Conservation (phyloP, 2,797 vertebrate genomes). For the Anableps anableps region DNA sequence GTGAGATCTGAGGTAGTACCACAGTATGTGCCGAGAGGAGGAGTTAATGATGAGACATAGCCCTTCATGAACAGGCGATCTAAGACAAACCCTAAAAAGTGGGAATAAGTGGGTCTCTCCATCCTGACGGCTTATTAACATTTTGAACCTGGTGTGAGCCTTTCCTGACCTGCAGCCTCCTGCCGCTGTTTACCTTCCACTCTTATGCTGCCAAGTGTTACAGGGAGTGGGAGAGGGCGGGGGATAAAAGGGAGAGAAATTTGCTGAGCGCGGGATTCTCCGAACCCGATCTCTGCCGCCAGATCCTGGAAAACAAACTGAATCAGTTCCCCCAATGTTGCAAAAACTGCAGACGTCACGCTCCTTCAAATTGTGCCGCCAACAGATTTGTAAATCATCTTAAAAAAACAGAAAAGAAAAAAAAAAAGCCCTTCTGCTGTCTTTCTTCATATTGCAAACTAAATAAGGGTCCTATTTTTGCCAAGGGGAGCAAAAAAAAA, state of each 20-base stretch:
- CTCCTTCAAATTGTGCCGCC: conserved; percentile 32
- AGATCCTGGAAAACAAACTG: conserved; percentile 18
- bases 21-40: conserved; percentile 18
- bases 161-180: conserved; percentile 25
- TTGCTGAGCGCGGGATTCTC: conserved; percentile 19
- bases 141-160: conserved; percentile 10
- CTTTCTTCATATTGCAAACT: conserved; percentile 34
- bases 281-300: conserved; percentile 1
- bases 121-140: conserved; percentile 29
- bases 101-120: conserved; percentile 6
- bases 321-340: conserved; percentile 1
- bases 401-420: neutral
- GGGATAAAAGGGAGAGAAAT: neutral
- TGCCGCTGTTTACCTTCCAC: conserved; percentile 5
- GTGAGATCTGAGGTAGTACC: conserved; percentile 63
- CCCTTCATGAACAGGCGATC: conserved; percentile 1
- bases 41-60: conserved; percentile 6
- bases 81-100: conserved; percentile 1
- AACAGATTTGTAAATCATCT: conserved; percentile 41
- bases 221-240: conserved; percentile 7
- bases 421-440: conserved; percentile 24
- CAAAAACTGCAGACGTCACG: conserved; percentile 15
- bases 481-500: conserved; percentile 18
- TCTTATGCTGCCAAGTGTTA: neutral
- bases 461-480: conserved; percentile 37